Percentiles rank a stretch among this genome's conserved stretches.
Conservation (phyloP, 2,797 vertebrate genomes). For the Garrulus glandarius region DNA sequence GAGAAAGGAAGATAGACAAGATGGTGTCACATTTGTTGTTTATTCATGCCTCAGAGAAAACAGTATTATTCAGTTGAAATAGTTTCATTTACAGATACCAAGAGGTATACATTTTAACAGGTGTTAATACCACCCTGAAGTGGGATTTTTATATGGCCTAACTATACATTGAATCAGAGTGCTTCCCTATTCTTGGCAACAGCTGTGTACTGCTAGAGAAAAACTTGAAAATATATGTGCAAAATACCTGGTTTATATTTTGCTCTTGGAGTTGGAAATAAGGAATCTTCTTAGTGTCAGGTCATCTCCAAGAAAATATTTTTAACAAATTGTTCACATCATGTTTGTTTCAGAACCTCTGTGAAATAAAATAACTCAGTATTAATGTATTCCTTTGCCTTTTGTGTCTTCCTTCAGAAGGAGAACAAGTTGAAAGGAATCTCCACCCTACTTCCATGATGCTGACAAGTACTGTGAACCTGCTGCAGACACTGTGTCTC, state of each 20-base stretch:
- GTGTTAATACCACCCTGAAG: neutral
- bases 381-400: neutral
- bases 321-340: neutral
- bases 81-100: neutral
- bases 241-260: neutral
- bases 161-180: neutral
- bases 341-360: neutral
- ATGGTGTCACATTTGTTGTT: neutral
- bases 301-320: neutral
- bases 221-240: neutral
- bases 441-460: conserved; percentile 93
- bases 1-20: neutral
- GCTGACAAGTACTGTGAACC: conserved; percentile 91
- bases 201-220: neutral
- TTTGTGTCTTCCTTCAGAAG: conserved; percentile 77
- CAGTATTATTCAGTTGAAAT: neutral
- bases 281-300: neutral
- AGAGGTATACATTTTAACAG: neutral
- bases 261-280: neutral
- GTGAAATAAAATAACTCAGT: neutral
- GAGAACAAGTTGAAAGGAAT: conserved; percentile 87
- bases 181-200: neutral
- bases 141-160: neutral
- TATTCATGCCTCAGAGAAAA: neutral
- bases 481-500: conserved; percentile 91